Percentiles rank a stretch among this genome's conserved stretches.
These are phyloP conservation scores for Baronia brevicornis DNA, from an alignment of 2,888 invertebrate species.

Conservation along the genomic window DNA sequence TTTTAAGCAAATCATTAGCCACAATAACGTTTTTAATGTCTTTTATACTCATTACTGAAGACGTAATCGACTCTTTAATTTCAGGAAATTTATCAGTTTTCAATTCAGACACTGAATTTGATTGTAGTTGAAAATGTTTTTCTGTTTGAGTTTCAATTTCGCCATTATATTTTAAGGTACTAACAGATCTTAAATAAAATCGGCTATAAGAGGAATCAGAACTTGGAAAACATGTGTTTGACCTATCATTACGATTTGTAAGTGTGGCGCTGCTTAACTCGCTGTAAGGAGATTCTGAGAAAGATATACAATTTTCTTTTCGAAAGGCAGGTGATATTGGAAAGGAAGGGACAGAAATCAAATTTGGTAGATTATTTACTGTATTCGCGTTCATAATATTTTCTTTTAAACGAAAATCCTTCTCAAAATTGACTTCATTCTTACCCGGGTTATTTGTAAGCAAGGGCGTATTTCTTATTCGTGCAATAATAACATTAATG, in stretches of 20 bases:
- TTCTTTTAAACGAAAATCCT: slow-evolving; percentile 1
- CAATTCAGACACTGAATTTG: slow-evolving; percentile 29
- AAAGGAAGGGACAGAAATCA: slow-evolving; percentile 3
- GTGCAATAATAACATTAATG: slow-evolving; percentile 41
- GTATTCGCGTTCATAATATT: slow-evolving; percentile 1
- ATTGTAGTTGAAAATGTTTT: slow-evolving; percentile 5
- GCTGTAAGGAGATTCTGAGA: slow-evolving; percentile 11
- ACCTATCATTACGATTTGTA: slow-evolving; percentile 12
- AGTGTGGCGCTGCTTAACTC: slow-evolving; percentile 23
- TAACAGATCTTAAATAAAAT: slow-evolving; percentile 6
- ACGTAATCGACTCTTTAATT: neutral
- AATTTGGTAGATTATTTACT: slow-evolving; percentile 2
- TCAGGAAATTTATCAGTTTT: slow-evolving; percentile 31
- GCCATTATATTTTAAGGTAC: slow-evolving; percentile 1
- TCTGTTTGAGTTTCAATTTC: slow-evolving; percentile 5
- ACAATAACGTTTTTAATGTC: slow-evolving; percentile 17
- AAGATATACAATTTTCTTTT: slow-evolving; percentile 7
- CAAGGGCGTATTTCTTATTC: slow-evolving; percentile 27
- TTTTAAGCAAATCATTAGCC: slow-evolving; percentile 16
- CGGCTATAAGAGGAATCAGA: slow-evolving; percentile 23
- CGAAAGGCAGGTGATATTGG: slow-evolving; percentile 4
- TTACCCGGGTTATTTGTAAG: slow-evolving; percentile 9
- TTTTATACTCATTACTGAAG: neutral
- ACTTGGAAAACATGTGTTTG: slow-evolving; percentile 23
- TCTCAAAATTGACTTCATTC: neutral